These are phyloP conservation scores for Rhopalosiphum padi DNA, from an alignment of 1,140 invertebrate species.

Conservation along the genomic window DNA sequence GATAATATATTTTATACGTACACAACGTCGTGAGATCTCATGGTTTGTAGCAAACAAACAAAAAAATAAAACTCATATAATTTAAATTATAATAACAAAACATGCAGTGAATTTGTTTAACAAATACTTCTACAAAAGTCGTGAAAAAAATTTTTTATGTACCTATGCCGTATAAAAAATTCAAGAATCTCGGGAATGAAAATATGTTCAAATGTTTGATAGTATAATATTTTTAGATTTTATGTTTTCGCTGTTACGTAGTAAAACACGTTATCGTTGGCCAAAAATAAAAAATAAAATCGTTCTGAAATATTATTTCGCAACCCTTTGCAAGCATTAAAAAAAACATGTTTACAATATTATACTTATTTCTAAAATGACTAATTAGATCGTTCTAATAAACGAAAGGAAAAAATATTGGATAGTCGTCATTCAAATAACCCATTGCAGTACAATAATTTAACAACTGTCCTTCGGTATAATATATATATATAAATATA, in stretches of 20 bases:
- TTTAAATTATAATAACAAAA: not conserved
- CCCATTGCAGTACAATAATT: too few relatives aligned
- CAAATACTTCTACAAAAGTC: not conserved
- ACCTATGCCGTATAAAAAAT: not conserved
- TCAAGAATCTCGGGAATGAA: not conserved
- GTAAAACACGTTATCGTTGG: not conserved
- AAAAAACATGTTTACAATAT: not conserved
- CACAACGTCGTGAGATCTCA: not conserved
- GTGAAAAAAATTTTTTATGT: not conserved
- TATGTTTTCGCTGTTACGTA: not conserved
- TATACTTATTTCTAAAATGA: not conserved
- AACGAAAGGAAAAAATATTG: not conserved
- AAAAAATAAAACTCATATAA: slow-evolving; percentile 2
- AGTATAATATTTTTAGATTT: slow-evolving; percentile 22
- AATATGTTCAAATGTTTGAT: not conserved
- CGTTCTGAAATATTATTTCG: slow-evolving; percentile 6
- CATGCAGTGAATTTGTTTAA: not conserved
- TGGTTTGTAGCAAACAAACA: slow-evolving; percentile 22
- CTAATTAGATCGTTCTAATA: not conserved
- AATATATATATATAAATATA: not conserved
- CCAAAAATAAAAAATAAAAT: slow-evolving; percentile 13
- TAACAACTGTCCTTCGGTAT: not conserved
- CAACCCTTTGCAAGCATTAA: not conserved
- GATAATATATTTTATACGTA: not conserved
- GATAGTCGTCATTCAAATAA: not conserved